A percentile compares a stretch with the other conserved stretches of the same genome.
These are phyloP conservation scores for Malurus melanocephalus DNA, from an alignment of 2,113 vertebrate genomes.

Conservation along the genomic window DNA sequence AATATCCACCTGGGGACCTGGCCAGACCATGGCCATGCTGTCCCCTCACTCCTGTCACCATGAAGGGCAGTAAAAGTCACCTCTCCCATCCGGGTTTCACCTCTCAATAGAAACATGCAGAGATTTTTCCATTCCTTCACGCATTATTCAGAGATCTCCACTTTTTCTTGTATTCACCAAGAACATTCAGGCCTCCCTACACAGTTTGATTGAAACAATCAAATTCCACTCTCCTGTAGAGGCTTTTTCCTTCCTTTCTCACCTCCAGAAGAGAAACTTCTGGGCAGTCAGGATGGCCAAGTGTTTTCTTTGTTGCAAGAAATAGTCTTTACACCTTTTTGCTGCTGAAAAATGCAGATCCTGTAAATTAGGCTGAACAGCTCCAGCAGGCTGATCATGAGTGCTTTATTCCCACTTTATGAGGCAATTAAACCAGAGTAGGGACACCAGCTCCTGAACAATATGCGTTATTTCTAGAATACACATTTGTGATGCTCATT, in stretches of 20 bases:
- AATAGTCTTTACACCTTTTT: neutral
- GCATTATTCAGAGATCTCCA: neutral
- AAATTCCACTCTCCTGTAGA: neutral
- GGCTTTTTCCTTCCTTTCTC: neutral
- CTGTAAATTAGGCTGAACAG: neutral
- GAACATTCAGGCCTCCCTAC: neutral
- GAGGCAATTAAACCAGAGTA: neutral
- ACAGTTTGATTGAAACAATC: neutral
- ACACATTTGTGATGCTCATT: constrained; percentile 9
- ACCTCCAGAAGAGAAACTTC: neutral
- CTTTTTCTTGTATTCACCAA: neutral
- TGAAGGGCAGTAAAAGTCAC: neutral
- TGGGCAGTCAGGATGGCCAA: neutral
- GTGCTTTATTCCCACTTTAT: neutral
- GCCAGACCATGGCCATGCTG: neutral
- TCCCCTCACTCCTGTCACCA: neutral
- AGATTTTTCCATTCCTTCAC: neutral
- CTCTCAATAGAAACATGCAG: neutral
- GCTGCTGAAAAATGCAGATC: neutral
- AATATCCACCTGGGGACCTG: accelerated
- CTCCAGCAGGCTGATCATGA: neutral
- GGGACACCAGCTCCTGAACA: neutral
- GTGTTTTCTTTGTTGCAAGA: neutral
- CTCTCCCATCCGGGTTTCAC: neutral
- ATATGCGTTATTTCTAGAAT: neutral